Evolutionary conservation across 2,797 vertebrate species (phyloP).

Genomic region (Acanthurus tractus): DNA sequence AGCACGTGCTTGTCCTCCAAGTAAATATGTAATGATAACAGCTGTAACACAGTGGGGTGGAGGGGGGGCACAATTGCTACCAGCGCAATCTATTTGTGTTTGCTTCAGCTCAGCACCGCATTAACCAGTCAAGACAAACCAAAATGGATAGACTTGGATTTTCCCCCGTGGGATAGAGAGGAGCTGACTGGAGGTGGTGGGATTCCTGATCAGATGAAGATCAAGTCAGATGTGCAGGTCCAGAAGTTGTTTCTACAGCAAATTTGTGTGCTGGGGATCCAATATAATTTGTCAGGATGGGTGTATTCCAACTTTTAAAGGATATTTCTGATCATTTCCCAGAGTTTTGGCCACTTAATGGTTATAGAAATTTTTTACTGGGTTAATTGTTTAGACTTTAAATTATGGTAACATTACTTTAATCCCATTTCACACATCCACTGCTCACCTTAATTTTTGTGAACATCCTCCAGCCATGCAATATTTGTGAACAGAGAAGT

Average conservation of each 20-base stretch:
- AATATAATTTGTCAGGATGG: conserved; percentile 15
- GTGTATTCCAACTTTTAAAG: conserved; percentile 1
- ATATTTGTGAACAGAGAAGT: no score
- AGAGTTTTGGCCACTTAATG: background rate
- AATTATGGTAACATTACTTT: no score
- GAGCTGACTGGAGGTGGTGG: conserved; percentile 65
- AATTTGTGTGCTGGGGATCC: conserved; percentile 26
- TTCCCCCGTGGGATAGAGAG: conserved; percentile 54
- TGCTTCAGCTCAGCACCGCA: conserved; percentile 79
- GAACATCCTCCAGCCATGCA: no score
- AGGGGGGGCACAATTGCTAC: conserved; percentile 68
- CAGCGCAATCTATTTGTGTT: conserved; percentile 87
- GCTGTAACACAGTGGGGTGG: conserved; percentile 82
- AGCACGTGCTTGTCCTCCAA: conserved; percentile 81
- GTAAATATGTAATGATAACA: conserved; percentile 91
- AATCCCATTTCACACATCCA: no score
- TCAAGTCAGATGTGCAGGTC: conserved; percentile 66
- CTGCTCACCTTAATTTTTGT: no score
- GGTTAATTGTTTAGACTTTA: no score
- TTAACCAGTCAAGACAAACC: conserved; percentile 86
- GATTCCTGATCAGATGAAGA: conserved; percentile 65
- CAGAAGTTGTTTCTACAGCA: conserved; percentile 52
- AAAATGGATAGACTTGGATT: conserved; percentile 83
- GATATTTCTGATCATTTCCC: conserved; percentile 8
- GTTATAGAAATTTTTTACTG: background rate